Evolutionary conservation across 2,888 invertebrate species (phyloP).

Genomic region (Chymomyza procnemis): DNA sequence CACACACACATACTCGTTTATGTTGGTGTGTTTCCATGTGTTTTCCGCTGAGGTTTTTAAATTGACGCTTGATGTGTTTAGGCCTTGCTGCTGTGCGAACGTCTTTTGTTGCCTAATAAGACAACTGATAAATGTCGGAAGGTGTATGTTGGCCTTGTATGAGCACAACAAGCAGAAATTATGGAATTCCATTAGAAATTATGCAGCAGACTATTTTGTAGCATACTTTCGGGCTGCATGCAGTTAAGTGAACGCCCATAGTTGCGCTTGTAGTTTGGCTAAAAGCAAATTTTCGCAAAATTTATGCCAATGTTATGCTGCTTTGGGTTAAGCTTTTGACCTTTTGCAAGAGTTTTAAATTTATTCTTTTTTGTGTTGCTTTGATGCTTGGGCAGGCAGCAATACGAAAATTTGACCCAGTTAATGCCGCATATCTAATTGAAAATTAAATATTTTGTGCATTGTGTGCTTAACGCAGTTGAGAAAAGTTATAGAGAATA

Average conservation of each 20-base stretch:
- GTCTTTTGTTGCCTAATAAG: neutral
- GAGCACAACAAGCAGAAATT: neutral
- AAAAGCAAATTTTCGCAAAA: neutral
- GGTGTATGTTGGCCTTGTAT: too few species aligned
- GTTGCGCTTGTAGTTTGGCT: neutral
- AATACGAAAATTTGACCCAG: too few species aligned
- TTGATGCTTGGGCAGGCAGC: too few species aligned
- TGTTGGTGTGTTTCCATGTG: neutral
- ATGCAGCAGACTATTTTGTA: neutral
- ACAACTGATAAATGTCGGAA: neutral
- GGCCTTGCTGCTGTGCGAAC: neutral
- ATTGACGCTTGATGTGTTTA: neutral
- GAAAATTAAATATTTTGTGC: too few species aligned
- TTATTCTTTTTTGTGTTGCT: too few species aligned
- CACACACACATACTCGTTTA: neutral
- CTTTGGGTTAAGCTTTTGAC: too few species aligned
- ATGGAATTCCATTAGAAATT: neutral
- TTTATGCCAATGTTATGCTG: neutral
- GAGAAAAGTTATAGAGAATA: too few species aligned
- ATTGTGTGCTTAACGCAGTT: too few species aligned
- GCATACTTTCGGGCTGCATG: neutral
- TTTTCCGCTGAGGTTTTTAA: conserved; percentile 29
- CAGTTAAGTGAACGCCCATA: neutral
- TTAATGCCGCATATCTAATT: too few species aligned
- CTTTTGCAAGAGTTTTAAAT: too few species aligned